Conservation (phyloP, 2,888 invertebrate species). For the Atrina japonica region DNA sequence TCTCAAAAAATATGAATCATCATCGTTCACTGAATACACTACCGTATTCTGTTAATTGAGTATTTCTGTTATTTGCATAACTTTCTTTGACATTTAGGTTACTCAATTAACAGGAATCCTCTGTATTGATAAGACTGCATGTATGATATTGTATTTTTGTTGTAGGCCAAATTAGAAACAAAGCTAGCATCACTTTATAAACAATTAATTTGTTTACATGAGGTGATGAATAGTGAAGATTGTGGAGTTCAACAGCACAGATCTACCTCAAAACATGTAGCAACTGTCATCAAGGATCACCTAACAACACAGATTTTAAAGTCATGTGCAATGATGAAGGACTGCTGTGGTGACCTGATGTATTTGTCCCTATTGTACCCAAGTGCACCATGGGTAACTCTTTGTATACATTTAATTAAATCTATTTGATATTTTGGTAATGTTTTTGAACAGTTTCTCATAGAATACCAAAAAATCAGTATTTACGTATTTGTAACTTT, state of each 20-base stretch:
- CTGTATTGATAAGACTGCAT: too few relatives aligned
- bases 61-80: too few relatives aligned
- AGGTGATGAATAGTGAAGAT: slow-evolving; percentile 39
- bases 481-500: too few relatives aligned
- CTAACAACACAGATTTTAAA: slow-evolving; percentile 62
- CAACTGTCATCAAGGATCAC: slow-evolving; percentile 60
- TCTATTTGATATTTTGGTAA: too few relatives aligned
- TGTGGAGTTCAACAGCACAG: slow-evolving; percentile 10
- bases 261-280: slow-evolving; percentile 53
- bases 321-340: slow-evolving; percentile 69
- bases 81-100: too few relatives aligned
- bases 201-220: slow-evolving; percentile 65
- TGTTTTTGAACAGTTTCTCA: too few relatives aligned
- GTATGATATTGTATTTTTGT: slow-evolving; percentile 23
- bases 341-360: slow-evolving; percentile 68
- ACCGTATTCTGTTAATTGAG: too few relatives aligned
- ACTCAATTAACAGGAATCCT: too few relatives aligned
- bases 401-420: too few relatives aligned
- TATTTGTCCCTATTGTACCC: slow-evolving; percentile 74
- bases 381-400: slow-evolving; percentile 77
- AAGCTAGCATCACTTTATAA: slow-evolving; percentile 70
- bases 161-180: slow-evolving; percentile 74
- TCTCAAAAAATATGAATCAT: too few relatives aligned
- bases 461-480: too few relatives aligned
- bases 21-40: too few relatives aligned